Evolutionary conservation across 2,888 invertebrate genomes (phyloP).

Genomic region (Chloroclysta siterata): DNA sequence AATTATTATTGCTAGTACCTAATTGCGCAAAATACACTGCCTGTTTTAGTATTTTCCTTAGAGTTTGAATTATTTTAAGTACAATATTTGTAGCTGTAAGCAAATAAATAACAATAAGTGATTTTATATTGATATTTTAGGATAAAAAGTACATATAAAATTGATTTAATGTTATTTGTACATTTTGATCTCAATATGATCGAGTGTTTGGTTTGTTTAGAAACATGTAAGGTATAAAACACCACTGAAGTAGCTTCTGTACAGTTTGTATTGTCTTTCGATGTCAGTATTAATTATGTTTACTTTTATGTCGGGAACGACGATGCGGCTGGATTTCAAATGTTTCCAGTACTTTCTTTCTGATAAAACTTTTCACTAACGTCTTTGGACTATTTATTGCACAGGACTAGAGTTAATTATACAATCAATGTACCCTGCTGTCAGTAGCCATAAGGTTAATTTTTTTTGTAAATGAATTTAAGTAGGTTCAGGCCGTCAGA

Average conservation of each 20-base stretch:
- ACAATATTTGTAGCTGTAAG: conserved; percentile 28
- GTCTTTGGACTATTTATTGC: too few species aligned
- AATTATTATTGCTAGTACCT: conserved; percentile 61
- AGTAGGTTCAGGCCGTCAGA: too few species aligned
- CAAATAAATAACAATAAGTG: conserved; percentile 20
- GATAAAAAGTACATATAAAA: conserved; percentile 41
- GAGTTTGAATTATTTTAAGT: conserved; percentile 41
- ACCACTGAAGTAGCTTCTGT: conserved; percentile 82
- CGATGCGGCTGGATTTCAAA: too few species aligned
- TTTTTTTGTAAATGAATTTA: too few species aligned
- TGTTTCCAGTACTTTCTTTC: too few species aligned
- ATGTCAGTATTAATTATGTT: conserved; percentile 61
- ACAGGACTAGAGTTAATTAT: too few species aligned
- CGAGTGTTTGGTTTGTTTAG: conserved; percentile 74
- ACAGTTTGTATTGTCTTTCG: conserved; percentile 75
- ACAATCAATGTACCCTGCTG: too few species aligned
- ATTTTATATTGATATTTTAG: conserved; percentile 15
- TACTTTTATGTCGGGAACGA: conserved; percentile 29
- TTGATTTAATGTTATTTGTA: conserved; percentile 71
- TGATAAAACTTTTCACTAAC: too few species aligned
- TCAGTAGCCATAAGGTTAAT: too few species aligned
- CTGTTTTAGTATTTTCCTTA: conserved; percentile 68
- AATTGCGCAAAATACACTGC: conserved; percentile 80
- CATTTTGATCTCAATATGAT: conserved; percentile 84
- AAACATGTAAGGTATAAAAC: conserved; percentile 83